Evolutionary conservation across 1,140 invertebrate genomes (phyloP), one percentile per base, ranked within the genome.

Genomic region (Drosophila insularis): DNA sequence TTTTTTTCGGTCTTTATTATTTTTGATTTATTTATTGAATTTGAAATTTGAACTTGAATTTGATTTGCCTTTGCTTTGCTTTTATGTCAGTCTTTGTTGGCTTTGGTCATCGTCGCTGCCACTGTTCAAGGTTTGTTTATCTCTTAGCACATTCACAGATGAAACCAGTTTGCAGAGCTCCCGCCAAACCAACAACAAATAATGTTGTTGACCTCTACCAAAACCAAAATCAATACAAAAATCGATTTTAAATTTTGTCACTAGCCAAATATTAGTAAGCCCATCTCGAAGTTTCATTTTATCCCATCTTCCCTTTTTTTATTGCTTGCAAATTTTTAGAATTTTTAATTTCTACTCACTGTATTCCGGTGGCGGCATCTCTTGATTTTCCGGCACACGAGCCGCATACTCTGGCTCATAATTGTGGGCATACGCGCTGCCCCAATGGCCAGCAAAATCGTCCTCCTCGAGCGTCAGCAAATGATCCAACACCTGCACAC

Each of bases 401-500:
- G 56, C 60, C 17, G 75, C 81, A 65, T 81, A 82, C 69, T 91
- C 90, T 35, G 90, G 85, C 75, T 90, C 90, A 90, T 91, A 91
- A 56, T 76, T 91, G 75, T 91, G 90, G 23, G 72, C 72, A 56
- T 91, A 91, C 32, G 87, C 90, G 68, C 81, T 91, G 72, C 90
- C 90, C 90, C 90, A 91, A 60, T 90, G 89, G 39, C 92, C 89
- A 63, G 74, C 84, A 56, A 93, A 91, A 46, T 91, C 90, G 55
- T 93, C 92, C 62, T 92, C 92, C 43, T 93, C 92, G 71, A 92
- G 90, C 19, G 92, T 92, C 68, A 93, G 89, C 56, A 93, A 85
- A 56, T 93, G 92, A 67, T 93, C 93, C 74, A 93, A 70, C 63
- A 93, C 91, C 54, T 93, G 92, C 37, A 93, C 92, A 66, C 92